Evolutionary conservation across 2,888 invertebrate genomes (phyloP).

Genomic region (Rhimphoctona megacephalus): DNA sequence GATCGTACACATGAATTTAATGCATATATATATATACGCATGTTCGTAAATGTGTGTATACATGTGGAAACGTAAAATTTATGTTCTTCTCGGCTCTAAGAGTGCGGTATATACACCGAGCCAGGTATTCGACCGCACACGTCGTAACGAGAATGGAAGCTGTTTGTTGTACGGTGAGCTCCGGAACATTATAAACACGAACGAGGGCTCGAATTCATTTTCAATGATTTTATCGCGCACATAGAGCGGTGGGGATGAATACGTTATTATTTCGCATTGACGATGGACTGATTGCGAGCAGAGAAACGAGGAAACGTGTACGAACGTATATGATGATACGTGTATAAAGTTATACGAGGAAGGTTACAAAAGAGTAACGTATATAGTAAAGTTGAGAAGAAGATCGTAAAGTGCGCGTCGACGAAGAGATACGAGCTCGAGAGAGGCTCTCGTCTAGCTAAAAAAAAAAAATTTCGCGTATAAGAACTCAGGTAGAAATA

Average conservation of each 20-base stretch:
- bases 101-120: slow-evolving; percentile 7
- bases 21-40: not conserved
- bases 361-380: too few relatives aligned
- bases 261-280: slow-evolving; percentile 68
- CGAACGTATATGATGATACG: slow-evolving; percentile 6
- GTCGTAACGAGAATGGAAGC: slow-evolving; percentile 53
- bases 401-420: slow-evolving; percentile 62
- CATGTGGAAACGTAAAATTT: slow-evolving; percentile 55
- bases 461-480: slow-evolving; percentile 13
- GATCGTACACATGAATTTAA: slow-evolving; percentile 32
- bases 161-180: slow-evolving; percentile 7
- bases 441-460: slow-evolving; percentile 31
- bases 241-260: slow-evolving; percentile 50
- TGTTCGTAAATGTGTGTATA: not conserved
- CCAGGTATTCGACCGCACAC: slow-evolving; percentile 62
- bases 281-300: slow-evolving; percentile 62
- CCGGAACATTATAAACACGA: slow-evolving; percentile 56
- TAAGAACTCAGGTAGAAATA: slow-evolving; percentile 38
- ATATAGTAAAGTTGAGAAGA: slow-evolving; percentile 30
- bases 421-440: slow-evolving; percentile 48
- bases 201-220: slow-evolving; percentile 68
- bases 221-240: slow-evolving; percentile 69
- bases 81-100: slow-evolving; percentile 53
- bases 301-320: slow-evolving; percentile 38
- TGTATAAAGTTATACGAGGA: not conserved